phyloP scores from a whole-genome alignment of 1,140 invertebrate species.

The Drosophila ercepeae region DNA sequence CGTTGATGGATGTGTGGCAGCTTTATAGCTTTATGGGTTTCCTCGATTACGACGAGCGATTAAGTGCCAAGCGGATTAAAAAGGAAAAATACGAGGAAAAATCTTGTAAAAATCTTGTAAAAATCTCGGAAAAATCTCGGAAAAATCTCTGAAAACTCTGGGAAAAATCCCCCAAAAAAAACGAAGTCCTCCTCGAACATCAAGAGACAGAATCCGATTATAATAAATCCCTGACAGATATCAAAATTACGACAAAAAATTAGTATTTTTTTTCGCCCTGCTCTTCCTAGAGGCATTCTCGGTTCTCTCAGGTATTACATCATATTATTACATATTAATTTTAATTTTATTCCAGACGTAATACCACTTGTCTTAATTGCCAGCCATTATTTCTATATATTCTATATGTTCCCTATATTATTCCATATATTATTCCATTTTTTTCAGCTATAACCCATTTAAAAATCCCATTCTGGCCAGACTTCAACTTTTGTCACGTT shows the following conservation, averaged over 20 bases:
- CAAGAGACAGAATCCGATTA: conserved; percentile 10
- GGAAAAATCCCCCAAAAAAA: conserved; percentile 14
- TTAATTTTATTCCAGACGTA: too few species aligned
- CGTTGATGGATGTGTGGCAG: conserved; percentile 40
- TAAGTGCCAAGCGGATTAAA: conserved; percentile 26
- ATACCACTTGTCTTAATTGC: conserved; percentile 3
- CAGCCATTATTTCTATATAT: conserved; percentile 3
- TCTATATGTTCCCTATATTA: too few species aligned
- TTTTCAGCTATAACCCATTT: conserved; percentile 7
- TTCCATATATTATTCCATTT: too few species aligned
- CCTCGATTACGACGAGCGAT: conserved; percentile 17
- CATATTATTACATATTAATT: neutral
- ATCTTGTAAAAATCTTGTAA: too few species aligned
- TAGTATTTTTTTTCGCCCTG: too few species aligned
- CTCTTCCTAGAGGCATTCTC: too few species aligned
- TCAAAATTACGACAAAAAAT: neutral
- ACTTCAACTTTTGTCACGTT: conserved; percentile 15
- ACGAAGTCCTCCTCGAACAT: too few species aligned
- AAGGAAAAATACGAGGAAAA: too few species aligned
- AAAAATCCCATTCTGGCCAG: neutral
- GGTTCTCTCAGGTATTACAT: neutral
- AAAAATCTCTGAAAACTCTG: too few species aligned
- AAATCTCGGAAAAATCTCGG: too few species aligned
- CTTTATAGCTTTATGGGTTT: conserved; percentile 34
- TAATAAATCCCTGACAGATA: conserved; percentile 14